Percentiles rank a stretch among this genome's conserved stretches.
phyloP scores from a whole-genome alignment of 2,888 invertebrate genomes.

The Drosophila formosana region DNA sequence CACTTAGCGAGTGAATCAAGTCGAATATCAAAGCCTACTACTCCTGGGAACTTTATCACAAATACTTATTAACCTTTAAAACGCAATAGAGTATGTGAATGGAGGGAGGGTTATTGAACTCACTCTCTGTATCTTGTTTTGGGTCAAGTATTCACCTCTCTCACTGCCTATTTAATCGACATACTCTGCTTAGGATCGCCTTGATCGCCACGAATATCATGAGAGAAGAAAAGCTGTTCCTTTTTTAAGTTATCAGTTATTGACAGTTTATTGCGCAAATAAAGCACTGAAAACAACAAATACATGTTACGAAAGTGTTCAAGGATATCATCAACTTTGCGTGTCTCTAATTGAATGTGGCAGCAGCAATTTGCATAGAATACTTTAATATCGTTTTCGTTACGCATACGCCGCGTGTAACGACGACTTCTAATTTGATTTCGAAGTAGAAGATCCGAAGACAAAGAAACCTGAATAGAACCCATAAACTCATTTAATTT shows the following conservation, averaged over 20 bases:
- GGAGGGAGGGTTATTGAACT: conserved; percentile 28
- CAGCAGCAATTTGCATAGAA: conserved; percentile 25
- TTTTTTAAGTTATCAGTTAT: neutral
- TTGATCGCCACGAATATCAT: neutral
- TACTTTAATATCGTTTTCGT: neutral
- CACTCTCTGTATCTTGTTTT: neutral
- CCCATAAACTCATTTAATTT: conserved; percentile 30
- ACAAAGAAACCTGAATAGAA: conserved; percentile 14
- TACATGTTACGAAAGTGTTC: neutral
- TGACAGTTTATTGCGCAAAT: conserved; percentile 25
- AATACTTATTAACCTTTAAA: neutral
- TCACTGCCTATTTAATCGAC: neutral
- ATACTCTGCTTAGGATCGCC: neutral
- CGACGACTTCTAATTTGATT: conserved; percentile 24
- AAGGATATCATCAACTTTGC: conserved; percentile 21
- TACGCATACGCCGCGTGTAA: conserved; percentile 9
- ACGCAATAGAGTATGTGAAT: neutral
- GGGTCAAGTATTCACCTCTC: neutral
- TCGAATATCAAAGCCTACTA: neutral
- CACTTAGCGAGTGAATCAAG: conserved; percentile 9
- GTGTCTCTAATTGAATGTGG: conserved; percentile 33
- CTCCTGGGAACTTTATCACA: conserved; percentile 24
- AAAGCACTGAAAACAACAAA: conserved; percentile 8
- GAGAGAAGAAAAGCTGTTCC: neutral
- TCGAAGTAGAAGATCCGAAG: neutral